These are phyloP conservation scores for Osmerus mordax DNA, from an alignment of 2,113 vertebrate genomes.

Conservation along the genomic window DNA sequence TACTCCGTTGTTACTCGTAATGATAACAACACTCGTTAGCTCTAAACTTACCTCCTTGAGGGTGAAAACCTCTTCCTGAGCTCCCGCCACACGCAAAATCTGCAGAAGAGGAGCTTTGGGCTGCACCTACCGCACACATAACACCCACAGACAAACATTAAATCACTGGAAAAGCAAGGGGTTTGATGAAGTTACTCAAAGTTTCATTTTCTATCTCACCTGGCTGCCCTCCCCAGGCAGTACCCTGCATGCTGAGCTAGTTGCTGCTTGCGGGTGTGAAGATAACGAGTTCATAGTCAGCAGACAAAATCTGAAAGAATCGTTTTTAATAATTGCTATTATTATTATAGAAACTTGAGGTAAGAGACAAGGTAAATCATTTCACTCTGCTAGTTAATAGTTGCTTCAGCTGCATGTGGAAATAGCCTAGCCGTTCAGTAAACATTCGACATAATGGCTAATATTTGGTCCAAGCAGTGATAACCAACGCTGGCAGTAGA, in stretches of 20 bases:
- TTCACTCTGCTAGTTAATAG: too few relatives aligned
- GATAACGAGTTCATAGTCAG: slow-evolving; percentile 80
- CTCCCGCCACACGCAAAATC: slow-evolving; percentile 88
- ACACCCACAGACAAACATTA: background rate
- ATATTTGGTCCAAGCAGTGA: too few relatives aligned
- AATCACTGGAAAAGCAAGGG: background rate
- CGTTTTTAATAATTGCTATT: background rate
- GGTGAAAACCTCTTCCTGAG: slow-evolving; percentile 88
- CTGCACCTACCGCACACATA: slow-evolving; percentile 73
- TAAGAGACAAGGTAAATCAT: background rate
- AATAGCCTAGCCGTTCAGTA: background rate
- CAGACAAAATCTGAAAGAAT: slow-evolving; percentile 40
- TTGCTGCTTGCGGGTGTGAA: slow-evolving; percentile 70
- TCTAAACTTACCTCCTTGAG: slow-evolving; percentile 83
- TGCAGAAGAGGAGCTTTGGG: slow-evolving; percentile 84
- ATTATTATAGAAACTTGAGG: background rate
- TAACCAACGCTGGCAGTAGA: too few relatives aligned
- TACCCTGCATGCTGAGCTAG: slow-evolving; percentile 75
- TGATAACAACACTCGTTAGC: background rate
- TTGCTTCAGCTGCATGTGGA: too few relatives aligned
- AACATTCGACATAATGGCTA: background rate
- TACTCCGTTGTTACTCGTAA: background rate
- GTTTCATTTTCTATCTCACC: slow-evolving; percentile 63
- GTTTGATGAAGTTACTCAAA: too few relatives aligned
- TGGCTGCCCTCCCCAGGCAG: slow-evolving; percentile 77